A percentile compares a stretch with the other conserved stretches of the same genome.
Conservation (phyloP, 2,888 invertebrate genomes). For the Trichogramma evanescens region DNA sequence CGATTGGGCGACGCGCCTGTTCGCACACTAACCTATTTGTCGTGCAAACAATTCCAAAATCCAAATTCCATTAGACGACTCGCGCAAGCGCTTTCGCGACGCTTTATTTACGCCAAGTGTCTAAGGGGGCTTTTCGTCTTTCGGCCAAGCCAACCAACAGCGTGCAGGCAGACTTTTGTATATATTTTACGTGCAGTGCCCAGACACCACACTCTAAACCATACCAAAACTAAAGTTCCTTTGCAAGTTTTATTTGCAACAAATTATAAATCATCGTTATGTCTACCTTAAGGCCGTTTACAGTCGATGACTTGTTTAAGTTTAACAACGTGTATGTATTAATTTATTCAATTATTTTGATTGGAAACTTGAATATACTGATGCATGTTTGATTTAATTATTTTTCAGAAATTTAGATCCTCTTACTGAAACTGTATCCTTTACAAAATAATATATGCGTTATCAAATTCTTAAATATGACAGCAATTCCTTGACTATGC, state of each 20-base stretch:
- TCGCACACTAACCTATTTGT: not conserved
- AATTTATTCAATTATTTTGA: not conserved
- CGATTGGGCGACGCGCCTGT: no score
- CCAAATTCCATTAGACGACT: conserved; percentile 1
- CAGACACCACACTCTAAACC: conserved; percentile 15
- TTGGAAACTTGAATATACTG: not conserved
- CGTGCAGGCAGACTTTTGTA: no score
- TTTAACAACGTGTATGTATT: conserved; percentile 87
- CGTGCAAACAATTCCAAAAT: no score
- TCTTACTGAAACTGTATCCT: conserved; percentile 82
- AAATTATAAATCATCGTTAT: conserved; percentile 48
- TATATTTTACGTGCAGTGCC: not conserved
- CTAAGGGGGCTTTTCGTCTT: not conserved
- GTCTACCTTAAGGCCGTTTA: conserved; percentile 89
- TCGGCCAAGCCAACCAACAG: no score
- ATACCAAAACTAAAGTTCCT: conserved; percentile 24
- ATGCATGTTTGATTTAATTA: conserved; percentile 20
- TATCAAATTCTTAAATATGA: not conserved
- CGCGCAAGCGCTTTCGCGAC: conserved; percentile 6
- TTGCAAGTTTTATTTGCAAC: conserved; percentile 15
- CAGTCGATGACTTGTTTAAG: conserved; percentile 88
- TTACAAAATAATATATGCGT: conserved; percentile 24
- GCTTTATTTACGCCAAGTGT: not conserved
- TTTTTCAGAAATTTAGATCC: conserved; percentile 87
- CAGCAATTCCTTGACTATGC: not conserved